Evolutionary conservation across 1,140 invertebrate species (phyloP), one percentile per base, ranked within the genome.

Genomic region (Diabrotica virgifera): DNA sequence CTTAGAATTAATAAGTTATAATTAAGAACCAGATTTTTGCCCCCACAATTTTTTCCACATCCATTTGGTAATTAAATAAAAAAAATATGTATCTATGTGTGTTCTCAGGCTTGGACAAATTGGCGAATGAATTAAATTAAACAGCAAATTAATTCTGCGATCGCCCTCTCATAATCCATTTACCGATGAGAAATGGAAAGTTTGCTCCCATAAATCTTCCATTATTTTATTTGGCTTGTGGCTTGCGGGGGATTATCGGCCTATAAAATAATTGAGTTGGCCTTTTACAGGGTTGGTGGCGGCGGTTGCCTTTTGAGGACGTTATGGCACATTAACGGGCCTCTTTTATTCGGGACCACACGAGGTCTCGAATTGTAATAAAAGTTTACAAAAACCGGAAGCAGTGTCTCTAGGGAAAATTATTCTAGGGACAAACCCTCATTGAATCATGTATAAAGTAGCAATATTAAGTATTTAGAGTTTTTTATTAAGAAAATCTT

Each of bases 171-270:
- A 55, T 12, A 36, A 57, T 37, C 67, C 70, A 74, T 69, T 74
- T 73, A 69, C 55, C 55, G 50, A 59, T 56, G 70, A 71, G 70
- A 73, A 73, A 71, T 66, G 70, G 65, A 73, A 56, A 66, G 8
- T 68, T 60, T 55, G 24, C 5, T 50, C 24, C 13, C 11, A 61
- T 52, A 61, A 61, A 52, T 61, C 46, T 56, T 52, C 37, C 12
- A 54, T 63, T 63, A 55, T 40, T 46, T 10, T 63, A 13, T 46
- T 56, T 63, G 52, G 36, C 13, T 55, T 14, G 24, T 56, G 14
- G 38, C 36, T 56, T 56, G 62, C 61, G 55, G 55, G 55, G 36
- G 55, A 57, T 40, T 37, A 57, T 57, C 24, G 24, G 55, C 36
- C 36, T 36, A 57, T 57, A 9, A 57, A 57, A 57, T 57, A 57